phyloP scores from a whole-genome alignment of 1,140 invertebrate genomes.

The Helicorthomorpha holstii region DNA sequence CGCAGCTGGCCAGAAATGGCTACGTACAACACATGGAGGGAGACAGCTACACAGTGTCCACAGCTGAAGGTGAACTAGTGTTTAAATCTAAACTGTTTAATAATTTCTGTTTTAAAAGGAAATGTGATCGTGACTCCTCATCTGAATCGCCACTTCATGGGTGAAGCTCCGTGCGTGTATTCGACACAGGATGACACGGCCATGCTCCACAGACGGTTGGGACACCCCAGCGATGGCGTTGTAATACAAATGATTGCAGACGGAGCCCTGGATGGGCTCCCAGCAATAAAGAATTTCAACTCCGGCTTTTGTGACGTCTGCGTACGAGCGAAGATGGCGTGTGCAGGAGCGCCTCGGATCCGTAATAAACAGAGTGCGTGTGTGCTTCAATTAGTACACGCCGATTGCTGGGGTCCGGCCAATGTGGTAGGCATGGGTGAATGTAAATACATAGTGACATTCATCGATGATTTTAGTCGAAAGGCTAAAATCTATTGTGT shows the following conservation, averaged over 20 bases:
- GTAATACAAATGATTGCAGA: not conserved
- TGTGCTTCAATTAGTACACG: not conserved
- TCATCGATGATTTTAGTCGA: not conserved
- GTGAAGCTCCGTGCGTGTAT: not conserved
- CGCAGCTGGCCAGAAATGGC: no score
- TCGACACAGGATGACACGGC: not conserved
- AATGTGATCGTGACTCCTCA: not conserved
- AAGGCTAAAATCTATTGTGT: not conserved
- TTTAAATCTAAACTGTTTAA: not conserved
- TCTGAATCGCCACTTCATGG: not conserved
- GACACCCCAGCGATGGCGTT: not conserved
- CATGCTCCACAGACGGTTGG: not conserved
- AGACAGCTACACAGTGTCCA: no score
- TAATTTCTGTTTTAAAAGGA: not conserved
- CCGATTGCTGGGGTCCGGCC: not conserved
- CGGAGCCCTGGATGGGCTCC: not conserved
- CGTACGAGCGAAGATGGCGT: conserved; percentile 1
- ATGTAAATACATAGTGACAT: not conserved
- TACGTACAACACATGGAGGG: no score
- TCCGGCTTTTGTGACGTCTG: not conserved
- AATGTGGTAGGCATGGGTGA: not conserved
- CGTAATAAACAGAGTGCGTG: not conserved
- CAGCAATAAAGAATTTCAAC: not conserved
- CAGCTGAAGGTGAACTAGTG: no score
- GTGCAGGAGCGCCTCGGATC: not conserved